phyloP scores from a whole-genome alignment of 2,113 vertebrate genomes.

The Corvus cornix region DNA sequence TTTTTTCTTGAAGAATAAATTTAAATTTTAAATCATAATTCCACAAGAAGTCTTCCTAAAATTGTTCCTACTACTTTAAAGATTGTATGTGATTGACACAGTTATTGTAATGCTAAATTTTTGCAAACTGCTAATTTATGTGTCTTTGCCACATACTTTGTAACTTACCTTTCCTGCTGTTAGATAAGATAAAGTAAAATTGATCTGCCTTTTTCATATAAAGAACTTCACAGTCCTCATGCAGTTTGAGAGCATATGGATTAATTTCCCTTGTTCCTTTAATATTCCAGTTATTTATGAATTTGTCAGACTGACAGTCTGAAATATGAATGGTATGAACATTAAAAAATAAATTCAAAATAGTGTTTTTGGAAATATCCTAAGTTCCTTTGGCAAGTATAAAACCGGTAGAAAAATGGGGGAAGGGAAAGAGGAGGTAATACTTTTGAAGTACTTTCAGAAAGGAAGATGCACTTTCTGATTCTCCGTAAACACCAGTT shows the following conservation, averaged over 20 bases:
- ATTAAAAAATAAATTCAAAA: neutral
- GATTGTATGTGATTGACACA: neutral
- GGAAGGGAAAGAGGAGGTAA: rapidly evolving
- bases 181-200: constrained; percentile 33
- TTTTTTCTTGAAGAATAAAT: neutral
- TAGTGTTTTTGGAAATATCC: neutral
- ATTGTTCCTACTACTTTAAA: neutral
- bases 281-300: neutral
- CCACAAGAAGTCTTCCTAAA: neutral
- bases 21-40: neutral
- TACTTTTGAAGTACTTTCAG: neutral
- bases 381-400: neutral
- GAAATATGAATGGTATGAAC: neutral
- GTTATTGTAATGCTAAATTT: neutral
- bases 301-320: neutral
- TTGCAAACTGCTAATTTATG: neutral
- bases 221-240: neutral
- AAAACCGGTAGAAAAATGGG: neutral
- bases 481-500: neutral
- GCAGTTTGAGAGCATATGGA: neutral
- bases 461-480: neutral
- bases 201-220: neutral
- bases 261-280: neutral
- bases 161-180: neutral
- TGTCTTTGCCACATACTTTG: neutral